Base-by-base conservation (phyloP, 2,113 vertebrate species). In the Dasyornis broadbenti region DNA sequence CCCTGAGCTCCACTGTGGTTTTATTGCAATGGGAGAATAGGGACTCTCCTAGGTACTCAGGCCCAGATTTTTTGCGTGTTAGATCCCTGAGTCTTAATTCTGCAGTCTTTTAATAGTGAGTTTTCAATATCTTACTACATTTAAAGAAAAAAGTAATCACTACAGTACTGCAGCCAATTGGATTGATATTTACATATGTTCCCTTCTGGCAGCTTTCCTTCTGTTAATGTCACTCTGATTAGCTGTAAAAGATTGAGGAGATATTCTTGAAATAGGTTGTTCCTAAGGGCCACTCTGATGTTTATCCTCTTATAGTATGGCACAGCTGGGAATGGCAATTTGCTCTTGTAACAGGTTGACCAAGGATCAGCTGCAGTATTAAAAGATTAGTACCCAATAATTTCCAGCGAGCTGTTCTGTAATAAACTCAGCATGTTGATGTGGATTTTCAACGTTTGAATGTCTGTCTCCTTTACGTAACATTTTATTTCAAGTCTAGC, bases 281-380 rank as follows among this genome's bases (percentile, higher is more conserved):
- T 95, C 59, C 53, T 83, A 86, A 78, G 47, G 86, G 69, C 76
- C 47, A 18, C 65, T 86, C 86, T n/a, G 59, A 47, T 59, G 75
- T 83, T 93, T 93, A 96, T 93, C 94, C 79, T 88, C 89, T 96
- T 90, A 92, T 0, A 82, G 68, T 35, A 35, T 20, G 52, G 94
- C 91, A 78, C 89, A 93, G 96, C 92, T 95, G 89, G 92, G 92
- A 94, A 86, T 86, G 96, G 92, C 94, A 94, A 95, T 95, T 94
- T 96, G 69, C 71, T 90, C 89, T 78, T 86, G 79, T 78, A 89
- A 89, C 82, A 81, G 92, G 83, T 89, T 95, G 96, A 90, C 94
- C 80, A 89, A 60, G 89, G 95, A 96, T 95, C 92, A 95, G 82
- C 92, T 81, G 68, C 64, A 84, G 91, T 63, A 92, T 94, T 96